Evolutionary conservation across 2,797 vertebrate genomes (phyloP), one percentile per base, ranked within the genome.

Genomic region (Pseudocheirus occidentalis): DNA sequence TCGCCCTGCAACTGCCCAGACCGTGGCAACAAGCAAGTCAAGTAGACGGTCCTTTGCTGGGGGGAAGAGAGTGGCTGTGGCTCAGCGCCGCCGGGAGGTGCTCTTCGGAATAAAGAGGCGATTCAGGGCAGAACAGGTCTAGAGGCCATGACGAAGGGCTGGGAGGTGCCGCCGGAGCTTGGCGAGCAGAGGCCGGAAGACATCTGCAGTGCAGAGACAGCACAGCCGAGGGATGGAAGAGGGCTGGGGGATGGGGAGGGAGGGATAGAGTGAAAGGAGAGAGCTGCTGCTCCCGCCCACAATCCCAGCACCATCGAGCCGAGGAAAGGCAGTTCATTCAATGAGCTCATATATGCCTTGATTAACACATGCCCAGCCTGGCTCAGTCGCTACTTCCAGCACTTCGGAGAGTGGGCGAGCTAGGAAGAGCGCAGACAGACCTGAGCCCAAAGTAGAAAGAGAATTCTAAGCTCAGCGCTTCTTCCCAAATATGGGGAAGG

Each of bases 171-270:
- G 58, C 18, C 9, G 50, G 56, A 94, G 94, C 54, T 1, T 5
- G 73, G 92, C 91, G 18, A 59, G 0, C n/a, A 5, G 57, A 93
- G 58, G 94, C 95, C 0, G 24, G 95, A 91, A 66, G 96, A 91
- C 59, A 98, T 96, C 98, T 98, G 99, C 99, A 98, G 96, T 98
- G 99, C 99, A 95, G 98, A 97, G 98, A 95, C 93, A 5, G 96
- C 94, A 0, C 40, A 10, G 94, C 50, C 50, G 94, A 91, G 92
- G 97, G 90, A 58, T 94, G 73, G 27, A 91, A 91, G 94, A 95
- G 53, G 52, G 94, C 89, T 93, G 16, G 57, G 95, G 92, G 96
- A 81, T 90, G 90, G 97, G 93, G 94, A 97, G 94, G 73, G 62
- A 54, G 58, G 92, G 95, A 55, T 93, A 58, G 29, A 93, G 91